Conservation (phyloP, 2,797 vertebrate species). For the Sebastes minor region DNA sequence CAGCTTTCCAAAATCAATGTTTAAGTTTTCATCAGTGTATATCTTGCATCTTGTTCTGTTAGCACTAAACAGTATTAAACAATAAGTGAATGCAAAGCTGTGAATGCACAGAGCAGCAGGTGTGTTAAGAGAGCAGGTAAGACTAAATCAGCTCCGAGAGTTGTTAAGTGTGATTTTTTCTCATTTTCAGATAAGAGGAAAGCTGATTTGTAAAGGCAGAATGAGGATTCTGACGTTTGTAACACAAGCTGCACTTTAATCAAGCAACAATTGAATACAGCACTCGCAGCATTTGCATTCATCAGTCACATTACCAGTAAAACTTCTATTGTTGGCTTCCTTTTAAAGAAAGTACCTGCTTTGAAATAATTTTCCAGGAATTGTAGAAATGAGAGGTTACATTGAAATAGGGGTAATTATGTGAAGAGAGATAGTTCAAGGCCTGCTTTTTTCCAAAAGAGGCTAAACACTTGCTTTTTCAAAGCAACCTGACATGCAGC, state of each 20-base stretch:
- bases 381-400: slow-evolving; percentile 19
- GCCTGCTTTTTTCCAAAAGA: slow-evolving; percentile 5
- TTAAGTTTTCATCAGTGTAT: background rate
- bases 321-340: background rate
- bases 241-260: background rate
- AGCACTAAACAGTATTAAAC: background rate
- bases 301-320: background rate
- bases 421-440: slow-evolving; percentile 14
- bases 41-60: background rate
- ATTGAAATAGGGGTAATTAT: slow-evolving; percentile 29
- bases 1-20: background rate
- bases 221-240: background rate
- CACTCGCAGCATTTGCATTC: background rate
- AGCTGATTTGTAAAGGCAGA: background rate
- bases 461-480: background rate
- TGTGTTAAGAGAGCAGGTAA: background rate
- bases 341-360: background rate
- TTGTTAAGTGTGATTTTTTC: background rate
- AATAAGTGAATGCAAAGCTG: background rate
- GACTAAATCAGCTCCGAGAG: background rate
- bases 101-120: background rate
- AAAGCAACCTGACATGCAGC: slow-evolving; percentile 16
- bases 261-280: background rate
- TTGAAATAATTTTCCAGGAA: background rate
- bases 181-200: background rate